These are phyloP conservation scores for Calosoma granatense DNA, from an alignment of 1,140 invertebrate genomes.

Conservation along the genomic window DNA sequence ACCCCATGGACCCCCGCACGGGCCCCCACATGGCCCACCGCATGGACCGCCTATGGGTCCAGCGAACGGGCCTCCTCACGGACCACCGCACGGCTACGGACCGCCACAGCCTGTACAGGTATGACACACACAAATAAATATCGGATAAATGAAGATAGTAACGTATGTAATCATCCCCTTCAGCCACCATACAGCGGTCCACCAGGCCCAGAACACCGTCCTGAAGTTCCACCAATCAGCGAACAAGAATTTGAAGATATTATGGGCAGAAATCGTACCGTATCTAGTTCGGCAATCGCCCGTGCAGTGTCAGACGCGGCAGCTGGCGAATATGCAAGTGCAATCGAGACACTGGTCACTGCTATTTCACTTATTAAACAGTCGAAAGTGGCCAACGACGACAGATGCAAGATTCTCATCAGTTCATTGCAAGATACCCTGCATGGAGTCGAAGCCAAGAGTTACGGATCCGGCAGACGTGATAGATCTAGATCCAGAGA, in stretches of 20 bases:
- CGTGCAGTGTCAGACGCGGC: slow-evolving; percentile 95
- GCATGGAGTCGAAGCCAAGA: slow-evolving; percentile 93
- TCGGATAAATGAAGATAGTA: not conserved
- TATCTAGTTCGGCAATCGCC: slow-evolving; percentile 93
- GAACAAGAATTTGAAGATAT: slow-evolving; percentile 98
- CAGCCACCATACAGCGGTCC: slow-evolving; percentile 2
- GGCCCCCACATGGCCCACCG: slow-evolving; percentile 46
- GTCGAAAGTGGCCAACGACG: slow-evolving; percentile 95
- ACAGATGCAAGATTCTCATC: slow-evolving; percentile 96
- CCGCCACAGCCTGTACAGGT: slow-evolving; percentile 30
- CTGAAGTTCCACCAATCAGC: slow-evolving; percentile 59
- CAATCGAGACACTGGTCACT: slow-evolving; percentile 96
- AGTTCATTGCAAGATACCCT: slow-evolving; percentile 94
- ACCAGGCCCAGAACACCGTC: slow-evolving; percentile 31
- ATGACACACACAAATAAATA: slow-evolving; percentile 20
- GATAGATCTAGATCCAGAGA: slow-evolving; percentile 63
- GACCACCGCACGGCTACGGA: slow-evolving; percentile 50
- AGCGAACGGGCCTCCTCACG: slow-evolving; percentile 42
- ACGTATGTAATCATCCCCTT: not conserved
- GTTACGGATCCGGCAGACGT: slow-evolving; percentile 63
- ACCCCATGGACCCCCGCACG: slow-evolving; percentile 47
- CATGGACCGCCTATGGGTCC: slow-evolving; percentile 44
- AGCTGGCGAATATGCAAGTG: slow-evolving; percentile 91
- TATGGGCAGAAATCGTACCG: slow-evolving; percentile 92
- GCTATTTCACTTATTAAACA: slow-evolving; percentile 98